Evolutionary conservation across 2,888 invertebrate genomes (phyloP).

Genomic region (Adela reaumurella): DNA sequence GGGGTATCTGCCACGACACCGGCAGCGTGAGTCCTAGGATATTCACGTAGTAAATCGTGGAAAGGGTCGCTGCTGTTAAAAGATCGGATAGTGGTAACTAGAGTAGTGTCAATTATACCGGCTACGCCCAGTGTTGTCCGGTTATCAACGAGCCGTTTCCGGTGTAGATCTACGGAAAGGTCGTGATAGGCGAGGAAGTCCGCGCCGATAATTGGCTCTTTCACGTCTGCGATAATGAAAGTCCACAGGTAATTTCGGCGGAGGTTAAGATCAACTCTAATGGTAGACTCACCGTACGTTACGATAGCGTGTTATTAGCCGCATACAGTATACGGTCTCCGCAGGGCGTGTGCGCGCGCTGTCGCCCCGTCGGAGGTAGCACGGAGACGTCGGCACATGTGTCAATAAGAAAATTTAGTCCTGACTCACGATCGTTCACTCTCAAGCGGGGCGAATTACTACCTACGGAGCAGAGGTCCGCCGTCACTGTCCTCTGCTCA

Average conservation of each 20-base stretch:
- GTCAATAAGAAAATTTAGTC: background rate
- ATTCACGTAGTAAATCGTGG: background rate
- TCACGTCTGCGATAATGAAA: conserved; percentile 4
- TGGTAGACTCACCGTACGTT: conserved; percentile 2
- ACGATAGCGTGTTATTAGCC: conserved; percentile 1
- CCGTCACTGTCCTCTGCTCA: no score
- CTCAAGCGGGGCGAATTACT: no score
- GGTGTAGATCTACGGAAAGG: conserved; percentile 6
- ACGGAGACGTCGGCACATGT: no score
- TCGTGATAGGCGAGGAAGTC: conserved; percentile 4
- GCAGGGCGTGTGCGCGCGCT: background rate
- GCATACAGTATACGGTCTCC: conserved; percentile 1
- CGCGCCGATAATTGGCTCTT: conserved; percentile 2
- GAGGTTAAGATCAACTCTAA: conserved; percentile 1
- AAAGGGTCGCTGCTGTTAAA: background rate
- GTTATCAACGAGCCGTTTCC: conserved; percentile 2
- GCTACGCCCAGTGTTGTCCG: conserved; percentile 1
- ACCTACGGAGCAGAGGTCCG: no score
- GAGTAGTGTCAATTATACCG: background rate
- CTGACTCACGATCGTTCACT: no score
- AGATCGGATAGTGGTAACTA: background rate
- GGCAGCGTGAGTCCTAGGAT: background rate
- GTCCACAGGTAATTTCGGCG: conserved; percentile 3
- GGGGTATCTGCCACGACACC: background rate
- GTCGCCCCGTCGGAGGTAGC: no score